These are phyloP conservation scores for Poecilia velifera DNA, from an alignment of 2,797 vertebrate species.

Conservation along the genomic window DNA sequence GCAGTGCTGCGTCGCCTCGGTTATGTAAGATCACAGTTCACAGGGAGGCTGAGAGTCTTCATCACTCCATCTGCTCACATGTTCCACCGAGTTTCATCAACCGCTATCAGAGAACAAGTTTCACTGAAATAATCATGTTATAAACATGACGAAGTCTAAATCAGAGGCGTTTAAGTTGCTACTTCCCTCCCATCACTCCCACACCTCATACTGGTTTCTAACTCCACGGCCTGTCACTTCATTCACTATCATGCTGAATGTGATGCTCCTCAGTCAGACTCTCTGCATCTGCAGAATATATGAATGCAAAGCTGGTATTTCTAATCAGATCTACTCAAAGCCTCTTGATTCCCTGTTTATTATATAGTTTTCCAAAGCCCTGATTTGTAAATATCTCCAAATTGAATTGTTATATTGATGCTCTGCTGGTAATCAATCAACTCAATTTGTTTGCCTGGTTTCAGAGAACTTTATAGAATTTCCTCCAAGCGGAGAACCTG, in stretches of 20 bases:
- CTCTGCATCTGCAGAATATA: not conserved
- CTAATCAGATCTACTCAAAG: not conserved
- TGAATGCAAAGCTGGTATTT: not conserved
- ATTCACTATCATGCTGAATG: no score
- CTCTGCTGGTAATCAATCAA: not conserved
- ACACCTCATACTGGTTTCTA: slow-evolving; percentile 1
- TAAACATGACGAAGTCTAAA: not conserved
- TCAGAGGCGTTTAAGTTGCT: not conserved
- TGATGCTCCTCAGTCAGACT: not conserved
- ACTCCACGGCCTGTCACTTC: not conserved
- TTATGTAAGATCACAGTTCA: slow-evolving; percentile 53
- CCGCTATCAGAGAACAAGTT: not conserved
- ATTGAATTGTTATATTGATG: not conserved
- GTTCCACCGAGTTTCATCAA: slow-evolving; percentile 1
- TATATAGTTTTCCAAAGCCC: not conserved
- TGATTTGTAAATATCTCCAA: not conserved
- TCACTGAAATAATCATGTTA: not conserved
- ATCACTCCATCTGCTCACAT: slow-evolving; percentile 2
- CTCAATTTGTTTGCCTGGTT: not conserved
- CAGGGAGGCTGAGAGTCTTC: slow-evolving; percentile 6
- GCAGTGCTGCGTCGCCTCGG: slow-evolving; percentile 29
- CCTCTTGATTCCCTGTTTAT: not conserved
- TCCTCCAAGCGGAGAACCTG: not conserved
- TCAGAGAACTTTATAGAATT: not conserved
- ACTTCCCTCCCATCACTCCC: not conserved